Conservation (phyloP, 53 echinoderm and acorn worm genomes). For the Hippasteria phrygiana region DNA sequence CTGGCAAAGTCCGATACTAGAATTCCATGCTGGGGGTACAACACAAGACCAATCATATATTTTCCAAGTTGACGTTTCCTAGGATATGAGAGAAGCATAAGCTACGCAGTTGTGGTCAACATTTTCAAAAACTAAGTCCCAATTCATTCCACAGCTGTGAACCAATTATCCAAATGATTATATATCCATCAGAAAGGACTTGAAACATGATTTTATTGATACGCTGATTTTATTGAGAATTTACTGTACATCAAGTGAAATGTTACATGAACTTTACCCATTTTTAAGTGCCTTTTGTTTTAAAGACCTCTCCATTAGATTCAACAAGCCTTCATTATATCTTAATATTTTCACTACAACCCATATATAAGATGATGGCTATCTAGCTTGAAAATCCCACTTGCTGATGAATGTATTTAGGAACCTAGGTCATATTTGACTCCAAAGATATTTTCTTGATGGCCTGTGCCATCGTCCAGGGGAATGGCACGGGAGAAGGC, state of each 20-base stretch:
- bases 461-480: constrained; percentile 54
- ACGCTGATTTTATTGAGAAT: no score
- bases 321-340: no score
- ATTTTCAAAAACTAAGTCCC: no score
- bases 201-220: no score
- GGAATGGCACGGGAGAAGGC: constrained; percentile 50
- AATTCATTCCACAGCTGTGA: no score
- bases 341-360: no score
- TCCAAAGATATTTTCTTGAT: constrained; percentile 35
- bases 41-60: background rate
- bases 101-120: background rate
- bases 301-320: no score
- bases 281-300: no score
- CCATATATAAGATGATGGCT: background rate
- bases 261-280: no score
- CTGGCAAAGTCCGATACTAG: constrained; percentile 1
- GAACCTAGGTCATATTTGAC: constrained; percentile 46
- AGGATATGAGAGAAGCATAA: background rate
- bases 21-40: constrained; percentile 8
- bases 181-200: no score
- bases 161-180: no score
- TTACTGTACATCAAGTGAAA: no score
- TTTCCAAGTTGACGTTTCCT: background rate
- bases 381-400: background rate
- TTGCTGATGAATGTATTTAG: background rate